Evolutionary conservation across 2,888 invertebrate genomes (phyloP).

Genomic region (Folsomia candida): DNA sequence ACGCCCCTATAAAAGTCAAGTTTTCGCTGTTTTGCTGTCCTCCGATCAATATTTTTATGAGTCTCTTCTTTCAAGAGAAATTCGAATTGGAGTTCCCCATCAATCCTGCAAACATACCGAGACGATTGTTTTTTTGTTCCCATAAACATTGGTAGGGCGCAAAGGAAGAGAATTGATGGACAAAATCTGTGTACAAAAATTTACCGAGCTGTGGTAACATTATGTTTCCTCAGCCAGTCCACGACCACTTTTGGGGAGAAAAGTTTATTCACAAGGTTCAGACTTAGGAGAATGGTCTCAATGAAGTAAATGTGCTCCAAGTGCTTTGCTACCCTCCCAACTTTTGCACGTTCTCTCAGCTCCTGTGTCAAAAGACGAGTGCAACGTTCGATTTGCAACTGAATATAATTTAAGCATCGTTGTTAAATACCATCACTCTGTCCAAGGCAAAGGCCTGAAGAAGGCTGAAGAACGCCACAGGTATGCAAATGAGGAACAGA

Average conservation of each 20-base stretch:
- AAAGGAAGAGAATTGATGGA: too few species aligned
- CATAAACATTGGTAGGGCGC: too few species aligned
- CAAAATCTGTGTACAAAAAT: not conserved
- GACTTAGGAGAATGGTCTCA: constrained; percentile 19
- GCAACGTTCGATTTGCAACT: too few species aligned
- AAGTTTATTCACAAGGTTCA: constrained; percentile 22
- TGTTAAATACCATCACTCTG: constrained; percentile 29
- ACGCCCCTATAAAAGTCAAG: not conserved
- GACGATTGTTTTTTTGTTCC: not conserved
- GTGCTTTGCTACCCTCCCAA: constrained; percentile 28
- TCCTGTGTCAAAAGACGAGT: constrained; percentile 18
- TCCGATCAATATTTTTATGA: not conserved
- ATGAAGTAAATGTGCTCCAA: constrained; percentile 34
- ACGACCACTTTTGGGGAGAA: constrained; percentile 12
- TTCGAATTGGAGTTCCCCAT: not conserved
- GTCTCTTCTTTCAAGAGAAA: not conserved
- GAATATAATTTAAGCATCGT: not conserved
- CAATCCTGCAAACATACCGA: not conserved
- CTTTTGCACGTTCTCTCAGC: constrained; percentile 32
- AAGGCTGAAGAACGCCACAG: constrained; percentile 32
- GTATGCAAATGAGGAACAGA: constrained; percentile 28
- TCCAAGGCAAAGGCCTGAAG: constrained; percentile 31
- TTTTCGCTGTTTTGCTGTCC: not conserved
- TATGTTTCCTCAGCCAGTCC: constrained; percentile 26
- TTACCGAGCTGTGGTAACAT: constrained; percentile 26